Evolutionary conservation across 1,140 invertebrate species (phyloP).

Genomic region (Heliconius himera): DNA sequence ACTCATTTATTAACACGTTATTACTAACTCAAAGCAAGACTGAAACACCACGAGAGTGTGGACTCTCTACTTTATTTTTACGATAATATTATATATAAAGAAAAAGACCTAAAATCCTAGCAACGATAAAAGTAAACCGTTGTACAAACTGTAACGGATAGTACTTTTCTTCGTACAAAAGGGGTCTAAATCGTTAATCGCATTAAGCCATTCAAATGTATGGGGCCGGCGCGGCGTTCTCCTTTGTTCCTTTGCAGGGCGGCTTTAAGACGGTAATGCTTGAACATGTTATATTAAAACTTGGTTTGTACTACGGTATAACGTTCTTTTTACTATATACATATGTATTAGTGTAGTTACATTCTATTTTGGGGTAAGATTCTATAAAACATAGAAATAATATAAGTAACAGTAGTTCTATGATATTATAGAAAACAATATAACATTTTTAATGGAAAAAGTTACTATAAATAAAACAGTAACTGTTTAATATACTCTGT

Average conservation of each 20-base stretch:
- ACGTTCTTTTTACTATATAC: background rate
- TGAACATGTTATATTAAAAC: slow-evolving; percentile 16
- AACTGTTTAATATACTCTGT: too few relatives aligned
- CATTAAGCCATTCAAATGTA: slow-evolving; percentile 28
- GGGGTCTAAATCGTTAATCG: slow-evolving; percentile 34
- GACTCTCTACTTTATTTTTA: background rate
- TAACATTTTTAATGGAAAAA: too few relatives aligned
- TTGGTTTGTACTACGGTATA: background rate
- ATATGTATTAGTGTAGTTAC: too few relatives aligned
- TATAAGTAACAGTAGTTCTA: too few relatives aligned
- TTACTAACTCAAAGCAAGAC: background rate
- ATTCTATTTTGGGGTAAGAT: too few relatives aligned
- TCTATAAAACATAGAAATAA: too few relatives aligned
- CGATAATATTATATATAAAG: slow-evolving; percentile 10
- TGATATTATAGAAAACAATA: too few relatives aligned
- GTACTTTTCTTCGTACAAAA: slow-evolving; percentile 23
- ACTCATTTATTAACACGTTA: background rate
- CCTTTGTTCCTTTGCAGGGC: slow-evolving; percentile 30
- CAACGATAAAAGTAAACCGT: slow-evolving; percentile 18
- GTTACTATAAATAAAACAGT: too few relatives aligned
- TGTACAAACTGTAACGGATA: slow-evolving; percentile 25
- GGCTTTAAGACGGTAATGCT: slow-evolving; percentile 15
- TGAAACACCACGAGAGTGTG: background rate
- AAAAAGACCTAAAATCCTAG: slow-evolving; percentile 10
- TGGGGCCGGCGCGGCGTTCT: slow-evolving; percentile 15